Base-by-base conservation (phyloP, 1,140 invertebrate species). In the Phocides pigmalion region DNA sequence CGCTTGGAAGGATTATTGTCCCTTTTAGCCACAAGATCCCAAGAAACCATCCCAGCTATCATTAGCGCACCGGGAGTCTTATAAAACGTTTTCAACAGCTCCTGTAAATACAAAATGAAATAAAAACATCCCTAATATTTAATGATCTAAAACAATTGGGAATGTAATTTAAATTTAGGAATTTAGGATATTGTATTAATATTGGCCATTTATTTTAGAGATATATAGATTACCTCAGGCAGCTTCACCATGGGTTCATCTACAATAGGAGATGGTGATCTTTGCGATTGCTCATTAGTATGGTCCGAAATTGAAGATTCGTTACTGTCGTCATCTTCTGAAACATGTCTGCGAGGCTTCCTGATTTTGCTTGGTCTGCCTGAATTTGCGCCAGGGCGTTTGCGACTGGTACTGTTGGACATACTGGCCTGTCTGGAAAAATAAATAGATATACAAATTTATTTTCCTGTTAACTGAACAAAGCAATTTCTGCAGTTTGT, bases 1-100 rank as follows among this genome's bases (percentile, higher is more conserved):
- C 93, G 92, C 42, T 92, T 89, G n/a, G 91, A 82, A 9, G 84
- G 84, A 74, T 94, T 94, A 69, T 92, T 93, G 8, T 93, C 90
- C 35, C 93, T 91, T 62, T 92, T 92, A 9, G 94, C 94, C 11
- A 93, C 93, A 28, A 93, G 78, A 74, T 95, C 94, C 94, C 94
- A 95, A 39, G 94, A 94, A 0, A 95, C 93, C 68, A 93, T 88
- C 6, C 94, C 94, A 20, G 93, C 93, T 28, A 95, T 89, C 72
- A 94, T 58, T 20, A 95, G 76, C 62, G 93, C 87, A 6, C 94
- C 94, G 9, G 94, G 92, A 0, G 93, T 92, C 72, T 94, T 94
- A 61, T 94, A 93, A 63, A 94, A 89, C 0, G 93, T 92, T 47
- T 93, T 91, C 17, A 95, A 79, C 15, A 95, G 79, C 76, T 94